Percentiles rank a stretch among this genome's conserved stretches.
Conservation (phyloP, 2,797 vertebrate species). For the Astyanax mexicanus region DNA sequence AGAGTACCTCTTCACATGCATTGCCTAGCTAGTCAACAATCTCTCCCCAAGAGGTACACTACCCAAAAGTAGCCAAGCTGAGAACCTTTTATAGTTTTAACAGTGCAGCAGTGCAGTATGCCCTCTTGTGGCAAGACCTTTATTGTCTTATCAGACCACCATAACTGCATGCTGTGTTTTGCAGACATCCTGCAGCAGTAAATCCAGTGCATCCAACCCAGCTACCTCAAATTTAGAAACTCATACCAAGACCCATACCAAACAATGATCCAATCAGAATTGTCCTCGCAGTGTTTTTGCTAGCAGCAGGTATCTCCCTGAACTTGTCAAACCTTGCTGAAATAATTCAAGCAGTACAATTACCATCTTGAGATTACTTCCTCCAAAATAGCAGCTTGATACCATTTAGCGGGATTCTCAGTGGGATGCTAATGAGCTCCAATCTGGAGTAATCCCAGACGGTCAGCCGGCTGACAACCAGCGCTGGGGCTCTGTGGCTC, state of each 20-base stretch:
- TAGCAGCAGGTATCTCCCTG: conserved; percentile 30
- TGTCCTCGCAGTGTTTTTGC: conserved; percentile 7
- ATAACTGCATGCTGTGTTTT: too few relatives aligned
- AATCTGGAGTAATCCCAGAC: conserved; percentile 63
- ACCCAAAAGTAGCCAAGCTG: too few relatives aligned
- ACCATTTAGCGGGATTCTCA: conserved; percentile 63
- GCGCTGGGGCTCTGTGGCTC: conserved; percentile 54
- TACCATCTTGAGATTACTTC: conserved; percentile 58
- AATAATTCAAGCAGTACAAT: conserved; percentile 59
- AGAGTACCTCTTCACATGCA: conserved; percentile 45
- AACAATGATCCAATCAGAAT: conserved; percentile 24
- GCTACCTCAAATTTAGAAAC: background rate
- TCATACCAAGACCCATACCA: background rate
- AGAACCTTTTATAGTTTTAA: too few relatives aligned
- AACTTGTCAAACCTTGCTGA: conserved; percentile 47
- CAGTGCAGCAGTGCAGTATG: too few relatives aligned
- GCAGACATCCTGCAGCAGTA: too few relatives aligned
- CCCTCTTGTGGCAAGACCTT: too few relatives aligned
- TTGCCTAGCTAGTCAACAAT: too few relatives aligned
- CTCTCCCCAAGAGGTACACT: too few relatives aligned
- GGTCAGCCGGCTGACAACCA: conserved; percentile 61
- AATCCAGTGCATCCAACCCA: background rate
- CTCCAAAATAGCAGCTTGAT: conserved; percentile 64
- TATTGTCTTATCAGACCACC: too few relatives aligned
- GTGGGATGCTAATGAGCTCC: conserved; percentile 63